Evolutionary conservation across 2,888 invertebrate species (phyloP).

Genomic region (Ypsolopha sequella): DNA sequence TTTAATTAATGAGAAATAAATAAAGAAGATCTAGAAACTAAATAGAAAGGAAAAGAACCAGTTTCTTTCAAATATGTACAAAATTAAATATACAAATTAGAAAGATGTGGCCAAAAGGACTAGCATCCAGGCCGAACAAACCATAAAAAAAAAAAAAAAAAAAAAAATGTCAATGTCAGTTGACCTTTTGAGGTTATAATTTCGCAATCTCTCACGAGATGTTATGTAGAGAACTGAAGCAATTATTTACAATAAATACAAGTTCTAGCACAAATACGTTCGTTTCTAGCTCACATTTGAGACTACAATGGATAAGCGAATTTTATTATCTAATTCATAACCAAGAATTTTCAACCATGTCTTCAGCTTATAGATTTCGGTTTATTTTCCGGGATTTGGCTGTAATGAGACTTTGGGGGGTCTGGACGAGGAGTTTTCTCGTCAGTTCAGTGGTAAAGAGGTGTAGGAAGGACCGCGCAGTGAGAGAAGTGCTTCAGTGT

Average conservation of each 20-base stretch:
- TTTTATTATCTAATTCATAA: not conserved
- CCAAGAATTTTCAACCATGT: constrained; percentile 21
- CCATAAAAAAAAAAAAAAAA: no score
- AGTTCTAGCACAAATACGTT: no score
- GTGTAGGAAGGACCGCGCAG: constrained; percentile 40
- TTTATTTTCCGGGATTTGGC: constrained; percentile 42
- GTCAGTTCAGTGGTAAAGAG: constrained; percentile 40
- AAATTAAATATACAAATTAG: no score
- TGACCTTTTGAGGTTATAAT: constrained; percentile 39
- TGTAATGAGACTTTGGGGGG: constrained; percentile 39
- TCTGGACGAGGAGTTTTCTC: constrained; percentile 40
- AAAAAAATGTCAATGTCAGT: not conserved
- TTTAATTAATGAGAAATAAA: no score
- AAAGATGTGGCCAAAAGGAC: no score
- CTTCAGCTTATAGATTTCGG: constrained; percentile 25
- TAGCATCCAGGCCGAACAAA: no score
- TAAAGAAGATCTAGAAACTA: no score
- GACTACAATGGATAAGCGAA: not conserved
- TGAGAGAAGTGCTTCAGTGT: constrained; percentile 46
- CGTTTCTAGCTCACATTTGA: no score
- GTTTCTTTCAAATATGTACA: no score
- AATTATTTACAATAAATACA: constrained; percentile 21
- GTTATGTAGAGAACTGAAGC: constrained; percentile 37
- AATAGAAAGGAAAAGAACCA: no score
- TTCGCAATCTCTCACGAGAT: constrained; percentile 39